Evolutionary conservation across 1,140 invertebrate species (phyloP).

Genomic region (Nymphalis io): DNA sequence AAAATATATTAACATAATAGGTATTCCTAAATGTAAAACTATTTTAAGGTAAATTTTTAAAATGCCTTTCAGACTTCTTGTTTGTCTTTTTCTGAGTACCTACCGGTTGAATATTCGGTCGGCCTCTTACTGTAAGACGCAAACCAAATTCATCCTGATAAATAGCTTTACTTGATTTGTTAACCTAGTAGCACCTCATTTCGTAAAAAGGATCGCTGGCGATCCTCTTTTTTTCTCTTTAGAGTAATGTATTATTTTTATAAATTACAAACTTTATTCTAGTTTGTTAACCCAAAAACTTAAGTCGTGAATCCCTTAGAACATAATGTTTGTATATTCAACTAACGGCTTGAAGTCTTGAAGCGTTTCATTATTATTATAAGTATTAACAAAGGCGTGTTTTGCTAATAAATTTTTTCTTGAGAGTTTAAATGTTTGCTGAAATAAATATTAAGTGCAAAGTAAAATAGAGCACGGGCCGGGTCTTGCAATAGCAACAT

Average conservation of each 20-base stretch:
- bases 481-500: constrained; percentile 73
- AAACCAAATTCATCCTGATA: constrained; percentile 61
- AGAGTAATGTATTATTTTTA: constrained; percentile 74
- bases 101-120: constrained; percentile 67
- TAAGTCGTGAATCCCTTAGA: constrained; percentile 49
- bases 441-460: constrained; percentile 41
- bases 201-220: constrained; percentile 74
- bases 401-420: constrained; percentile 69
- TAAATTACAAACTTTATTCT: constrained; percentile 63
- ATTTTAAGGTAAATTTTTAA: constrained; percentile 77
- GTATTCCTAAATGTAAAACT: constrained; percentile 74
- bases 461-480: constrained; percentile 57
- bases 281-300: constrained; percentile 62
- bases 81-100: constrained; percentile 73
- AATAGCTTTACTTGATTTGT: constrained; percentile 72
- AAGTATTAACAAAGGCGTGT: constrained; percentile 74
- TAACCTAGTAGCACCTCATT: constrained; percentile 73
- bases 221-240: constrained; percentile 74
- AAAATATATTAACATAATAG: constrained; percentile 77
- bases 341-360: constrained; percentile 75
- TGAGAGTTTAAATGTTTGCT: constrained; percentile 41
- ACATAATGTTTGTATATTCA: constrained; percentile 62
- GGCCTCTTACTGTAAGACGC: constrained; percentile 56
- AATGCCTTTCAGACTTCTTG: constrained; percentile 75
- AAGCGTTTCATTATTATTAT: constrained; percentile 57